Evolutionary conservation across 1,140 invertebrate genomes (phyloP).

Genomic region (Leptopilina clavipes): DNA sequence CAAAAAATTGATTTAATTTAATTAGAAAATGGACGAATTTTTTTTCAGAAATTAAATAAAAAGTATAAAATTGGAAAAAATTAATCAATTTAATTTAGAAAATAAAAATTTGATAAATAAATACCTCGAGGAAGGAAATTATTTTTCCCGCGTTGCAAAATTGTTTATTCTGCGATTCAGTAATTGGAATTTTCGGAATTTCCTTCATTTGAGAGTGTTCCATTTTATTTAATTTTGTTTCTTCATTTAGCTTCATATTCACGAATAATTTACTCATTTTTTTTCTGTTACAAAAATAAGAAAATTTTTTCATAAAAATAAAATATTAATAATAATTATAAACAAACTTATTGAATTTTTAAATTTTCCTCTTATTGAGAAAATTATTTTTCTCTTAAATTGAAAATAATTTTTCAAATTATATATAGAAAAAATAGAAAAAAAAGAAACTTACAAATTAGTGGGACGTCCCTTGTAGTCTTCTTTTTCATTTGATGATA

Average conservation of each 20-base stretch:
- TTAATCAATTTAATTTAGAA: too few species aligned
- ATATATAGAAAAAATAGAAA: too few species aligned
- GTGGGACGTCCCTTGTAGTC: neutral
- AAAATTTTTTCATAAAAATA: too few species aligned
- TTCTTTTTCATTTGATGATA: neutral
- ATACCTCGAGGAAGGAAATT: slow-evolving; percentile 7
- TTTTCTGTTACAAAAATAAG: neutral
- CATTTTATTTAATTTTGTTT: neutral
- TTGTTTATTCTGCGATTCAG: neutral
- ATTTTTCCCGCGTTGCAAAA: neutral
- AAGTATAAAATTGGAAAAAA: neutral
- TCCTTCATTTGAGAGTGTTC: neutral
- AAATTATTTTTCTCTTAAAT: too few species aligned
- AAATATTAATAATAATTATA: neutral
- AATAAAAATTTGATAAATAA: neutral
- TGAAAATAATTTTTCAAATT: too few species aligned
- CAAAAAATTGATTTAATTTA: too few species aligned
- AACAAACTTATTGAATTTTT: too few species aligned
- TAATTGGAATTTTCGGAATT: neutral
- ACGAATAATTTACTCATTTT: neutral
- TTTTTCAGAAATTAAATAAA: slow-evolving; percentile 4
- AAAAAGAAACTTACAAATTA: too few species aligned
- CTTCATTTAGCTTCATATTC: neutral
- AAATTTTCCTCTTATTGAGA: too few species aligned
- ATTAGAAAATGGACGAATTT: too few species aligned